Evolutionary conservation across 2,113 vertebrate genomes (phyloP).

Genomic region (Cryptotis parvus): DNA sequence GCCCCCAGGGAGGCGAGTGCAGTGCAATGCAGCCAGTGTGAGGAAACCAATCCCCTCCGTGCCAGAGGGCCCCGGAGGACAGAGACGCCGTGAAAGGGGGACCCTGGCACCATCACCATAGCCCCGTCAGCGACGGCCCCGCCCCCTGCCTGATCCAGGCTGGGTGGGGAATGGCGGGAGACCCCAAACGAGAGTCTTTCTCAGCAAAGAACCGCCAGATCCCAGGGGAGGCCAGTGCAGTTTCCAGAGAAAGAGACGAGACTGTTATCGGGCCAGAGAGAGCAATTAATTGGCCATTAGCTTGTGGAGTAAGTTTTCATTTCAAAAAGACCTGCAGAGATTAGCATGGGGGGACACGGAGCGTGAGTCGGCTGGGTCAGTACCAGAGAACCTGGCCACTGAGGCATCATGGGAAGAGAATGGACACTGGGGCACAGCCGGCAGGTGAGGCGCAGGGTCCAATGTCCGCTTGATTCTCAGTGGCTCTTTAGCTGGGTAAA

Average conservation of each 20-base stretch:
- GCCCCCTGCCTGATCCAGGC: not conserved
- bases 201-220: not conserved
- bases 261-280: conserved; percentile 42
- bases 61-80: no score
- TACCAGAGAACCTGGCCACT: not conserved
- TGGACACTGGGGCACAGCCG: no score
- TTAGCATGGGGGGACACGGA: rapidly evolving
- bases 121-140: not conserved
- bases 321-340: not conserved
- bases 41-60: not conserved
- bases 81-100: not conserved
- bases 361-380: no score
- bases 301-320: conserved; percentile 47
- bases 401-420: rapidly evolving
- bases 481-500: not conserved
- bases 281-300: conserved; percentile 61
- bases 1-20: conserved; percentile 5
- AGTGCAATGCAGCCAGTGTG: conserved; percentile 67
- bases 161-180: not conserved
- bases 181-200: not conserved
- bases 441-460: not conserved
- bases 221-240: not conserved
- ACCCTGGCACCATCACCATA: not conserved
- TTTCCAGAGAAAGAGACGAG: conserved; percentile 49
- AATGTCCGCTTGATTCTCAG: not conserved